Percentiles rank a stretch among this genome's conserved stretches.
phyloP scores from a whole-genome alignment of 2,797 vertebrate genomes.

The Vespertilio murinus region DNA sequence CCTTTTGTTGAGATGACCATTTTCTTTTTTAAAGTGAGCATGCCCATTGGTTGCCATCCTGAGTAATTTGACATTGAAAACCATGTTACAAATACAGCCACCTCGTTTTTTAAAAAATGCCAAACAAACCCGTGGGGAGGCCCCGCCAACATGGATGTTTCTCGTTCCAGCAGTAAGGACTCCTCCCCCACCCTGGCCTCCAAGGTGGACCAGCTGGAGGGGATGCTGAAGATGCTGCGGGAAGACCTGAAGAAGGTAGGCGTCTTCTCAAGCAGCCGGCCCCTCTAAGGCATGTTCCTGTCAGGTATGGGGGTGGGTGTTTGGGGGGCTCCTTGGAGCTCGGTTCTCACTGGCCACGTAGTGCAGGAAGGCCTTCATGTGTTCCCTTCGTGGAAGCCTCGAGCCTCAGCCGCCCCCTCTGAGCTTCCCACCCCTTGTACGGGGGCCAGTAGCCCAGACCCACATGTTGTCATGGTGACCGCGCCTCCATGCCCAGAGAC shows the following conservation, averaged over 20 bases:
- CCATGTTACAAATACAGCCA: background rate
- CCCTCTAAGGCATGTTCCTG: background rate
- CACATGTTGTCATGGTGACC: background rate
- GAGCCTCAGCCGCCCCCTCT: background rate
- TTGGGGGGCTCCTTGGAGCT: background rate
- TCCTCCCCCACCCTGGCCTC: constrained; percentile 91
- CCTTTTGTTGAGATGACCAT: constrained; percentile 8
- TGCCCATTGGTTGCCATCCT: background rate
- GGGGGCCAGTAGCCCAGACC: background rate
- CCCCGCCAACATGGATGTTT: background rate
- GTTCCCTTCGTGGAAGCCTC: background rate
- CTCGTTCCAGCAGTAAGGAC: constrained; percentile 88
- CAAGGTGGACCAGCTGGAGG: constrained; percentile 95
- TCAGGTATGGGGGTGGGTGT: accelerated
- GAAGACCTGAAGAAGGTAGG: constrained; percentile 95
- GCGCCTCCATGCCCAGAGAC: background rate
- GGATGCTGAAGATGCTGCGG: constrained; percentile 94
- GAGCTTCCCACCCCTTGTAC: accelerated
- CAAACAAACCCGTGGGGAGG: background rate
- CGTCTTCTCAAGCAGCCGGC: background rate
- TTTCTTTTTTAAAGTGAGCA: constrained; percentile 31
- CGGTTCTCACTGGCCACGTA: background rate
- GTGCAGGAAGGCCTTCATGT: background rate
- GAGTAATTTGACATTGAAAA: constrained; percentile 20
- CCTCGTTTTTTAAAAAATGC: background rate